Percentiles rank a stretch among this genome's conserved stretches.
Evolutionary conservation across 2,888 invertebrate genomes (phyloP).

Genomic region (Sesia bembeciformis): DNA sequence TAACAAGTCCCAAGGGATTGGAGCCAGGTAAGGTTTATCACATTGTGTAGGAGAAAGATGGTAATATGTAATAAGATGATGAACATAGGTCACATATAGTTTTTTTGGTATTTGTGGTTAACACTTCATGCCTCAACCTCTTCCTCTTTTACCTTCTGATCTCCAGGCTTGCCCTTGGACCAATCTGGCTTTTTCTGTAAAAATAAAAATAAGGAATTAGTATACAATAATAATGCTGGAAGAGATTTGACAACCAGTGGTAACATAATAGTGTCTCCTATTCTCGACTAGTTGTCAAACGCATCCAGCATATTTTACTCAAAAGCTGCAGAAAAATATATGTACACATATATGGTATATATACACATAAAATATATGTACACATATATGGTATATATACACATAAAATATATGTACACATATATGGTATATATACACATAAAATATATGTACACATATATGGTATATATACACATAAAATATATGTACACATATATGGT

Average conservation of each 20-base stretch:
- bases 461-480: too few species aligned
- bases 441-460: too few species aligned
- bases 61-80: conserved; percentile 42
- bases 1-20: conserved; percentile 8
- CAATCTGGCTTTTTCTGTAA: conserved; percentile 95
- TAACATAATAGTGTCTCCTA: too few species aligned
- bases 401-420: too few species aligned
- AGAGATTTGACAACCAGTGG: background rate
- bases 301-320: too few species aligned
- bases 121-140: conserved; percentile 86
- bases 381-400: too few species aligned
- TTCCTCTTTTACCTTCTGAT: conserved; percentile 91
- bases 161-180: conserved; percentile 92
- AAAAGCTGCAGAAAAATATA: too few species aligned
- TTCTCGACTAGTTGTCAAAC: too few species aligned
- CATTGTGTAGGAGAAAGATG: conserved; percentile 31
- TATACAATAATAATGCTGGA: conserved; percentile 2
- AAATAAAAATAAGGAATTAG: conserved; percentile 27
- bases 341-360: too few species aligned
- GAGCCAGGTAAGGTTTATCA: conserved; percentile 30
- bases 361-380: too few species aligned
- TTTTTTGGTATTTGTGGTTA: conserved; percentile 33
- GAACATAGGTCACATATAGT: conserved; percentile 48
- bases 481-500: too few species aligned
- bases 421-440: too few species aligned